Base-by-base conservation (phyloP, 1,140 invertebrate genomes). In the Calephelis virginiensis region DNA sequence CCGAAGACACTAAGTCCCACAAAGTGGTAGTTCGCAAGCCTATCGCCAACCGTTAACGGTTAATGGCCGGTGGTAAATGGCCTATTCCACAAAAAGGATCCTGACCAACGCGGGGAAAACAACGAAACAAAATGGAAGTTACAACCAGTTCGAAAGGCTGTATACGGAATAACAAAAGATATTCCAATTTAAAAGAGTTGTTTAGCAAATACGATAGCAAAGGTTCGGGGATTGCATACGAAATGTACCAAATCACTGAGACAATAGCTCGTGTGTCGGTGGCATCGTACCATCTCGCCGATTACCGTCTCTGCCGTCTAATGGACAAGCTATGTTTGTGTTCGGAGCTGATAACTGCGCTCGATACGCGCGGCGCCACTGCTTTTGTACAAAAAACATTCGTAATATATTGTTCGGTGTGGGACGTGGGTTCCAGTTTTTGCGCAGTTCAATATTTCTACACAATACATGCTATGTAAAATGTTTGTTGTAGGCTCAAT, bases 291-390 rank as follows among this genome's bases (percentile, higher is more conserved):
- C 80, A 81, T 83, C 56, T 11, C 78, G 74, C 66, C 81, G 86
- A 88, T 86, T 86, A 85, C 82, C 70, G 82, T 85, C 82, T 88
- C 85, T 86, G 83, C 82, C 71, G 82, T 86, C 82, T 89, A 89
- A 89, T 89, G 86, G 85, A 89, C 86, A 89, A 89, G 80, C 81
- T 78, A 47, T 90, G 87, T 90, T 89, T 90, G 85, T 89, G 85
- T 88, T 79, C 75, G 74, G 68, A 46, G 12, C 67, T 73, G 86
- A 89, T 89, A 89, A 89, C 75, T 71, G 61, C 75, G 79, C 75
- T 82, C 76, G 85, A 89, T 87, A 87, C 77, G 76, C 77, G 70
- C 80, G 85, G 85, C 85, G 86, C 86, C 85, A 89, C 71, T 68
- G 71, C 60, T 64, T 67, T 38, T 53, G 50, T 73, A 72, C 73